Base-by-base conservation (phyloP, 2,888 invertebrate species). In the Epinotia bilunana region DNA sequence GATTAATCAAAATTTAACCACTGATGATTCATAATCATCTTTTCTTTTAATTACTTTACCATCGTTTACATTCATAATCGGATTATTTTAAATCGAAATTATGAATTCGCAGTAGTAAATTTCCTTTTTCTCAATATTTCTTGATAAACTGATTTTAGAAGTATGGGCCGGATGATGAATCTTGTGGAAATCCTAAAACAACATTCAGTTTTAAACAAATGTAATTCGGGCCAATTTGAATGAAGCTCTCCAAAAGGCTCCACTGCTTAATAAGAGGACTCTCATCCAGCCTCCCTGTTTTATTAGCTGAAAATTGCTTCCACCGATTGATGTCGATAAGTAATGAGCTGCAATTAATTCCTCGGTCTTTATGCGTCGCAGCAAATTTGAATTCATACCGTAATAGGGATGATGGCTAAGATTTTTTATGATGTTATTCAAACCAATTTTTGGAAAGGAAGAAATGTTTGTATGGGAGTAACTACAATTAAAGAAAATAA, bases 301-400 rank as follows among this genome's bases (percentile, higher is more conserved):
- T 77, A 74, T 74, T 74, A 68, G 58, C 72, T 72, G 74, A 69
- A 73, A 77, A 73, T 76, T 73, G 55, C 69, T 73, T 65, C 57
- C 43, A 64, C 64, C 64, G 60, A 74, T 78, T 65, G 65, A 53
- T 60, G n/a, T 33, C 67, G 76, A 74, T 72, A 74, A 69, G 58
- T 76, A 77, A 76, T 63, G 67, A 73, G 63, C 72, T 64, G 61
- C 57, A 55, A 69, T 73, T 76, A 78, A 77, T 77, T 72, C 23
- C 49, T 20, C 43, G 63, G 71, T 61, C 68, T 71, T 64, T 60
- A 60, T 65, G 49, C 39, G 43, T 33, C 28, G 3, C 2, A 55
- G 60, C 13, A 0, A 65, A 55, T 13, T 67, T 67, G 67, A 68
- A 69, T 57, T 63, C 33, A 67, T 46, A 69, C 18, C n/a, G 4